These are phyloP conservation scores for Crossocerus cetratus DNA, from an alignment of 2,888 invertebrate genomes.

Conservation along the genomic window DNA sequence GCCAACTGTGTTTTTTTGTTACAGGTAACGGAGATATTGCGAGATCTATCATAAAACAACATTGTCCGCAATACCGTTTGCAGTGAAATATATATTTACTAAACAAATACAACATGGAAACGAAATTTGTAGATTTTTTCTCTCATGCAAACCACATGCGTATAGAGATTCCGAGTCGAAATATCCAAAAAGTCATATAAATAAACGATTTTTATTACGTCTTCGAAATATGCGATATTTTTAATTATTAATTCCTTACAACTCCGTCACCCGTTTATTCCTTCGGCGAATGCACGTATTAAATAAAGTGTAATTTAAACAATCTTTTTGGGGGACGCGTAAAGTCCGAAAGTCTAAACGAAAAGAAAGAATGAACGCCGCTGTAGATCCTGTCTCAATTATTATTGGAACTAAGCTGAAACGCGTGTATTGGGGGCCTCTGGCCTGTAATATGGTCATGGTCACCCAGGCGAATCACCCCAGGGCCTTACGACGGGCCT, in stretches of 20 bases:
- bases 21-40: conserved; percentile 80
- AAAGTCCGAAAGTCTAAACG: background rate
- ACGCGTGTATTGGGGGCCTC: conserved; percentile 66
- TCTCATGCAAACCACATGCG: conserved; percentile 13
- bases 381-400: conserved; percentile 41
- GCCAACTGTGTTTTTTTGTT: conserved; percentile 58
- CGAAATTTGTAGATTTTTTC: background rate
- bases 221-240: background rate
- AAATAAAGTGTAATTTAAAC: too few species aligned
- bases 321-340: too few species aligned
- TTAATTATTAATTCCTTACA: too few species aligned
- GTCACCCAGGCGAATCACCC: conserved; percentile 74
- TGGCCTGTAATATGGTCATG: conserved; percentile 74
- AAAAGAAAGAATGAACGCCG: conserved; percentile 10
- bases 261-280: too few species aligned
- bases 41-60: conserved; percentile 81
- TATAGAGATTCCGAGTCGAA: too few species aligned
- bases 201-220: background rate
- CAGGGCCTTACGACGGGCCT: conserved; percentile 68
- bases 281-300: background rate
- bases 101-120: background rate
- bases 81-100: conserved; percentile 19
- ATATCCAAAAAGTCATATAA: too few species aligned
- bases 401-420: conserved; percentile 48
- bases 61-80: conserved; percentile 78